Conservation (phyloP, 2,113 vertebrate genomes). For the Ramphastos sulfuratus region DNA sequence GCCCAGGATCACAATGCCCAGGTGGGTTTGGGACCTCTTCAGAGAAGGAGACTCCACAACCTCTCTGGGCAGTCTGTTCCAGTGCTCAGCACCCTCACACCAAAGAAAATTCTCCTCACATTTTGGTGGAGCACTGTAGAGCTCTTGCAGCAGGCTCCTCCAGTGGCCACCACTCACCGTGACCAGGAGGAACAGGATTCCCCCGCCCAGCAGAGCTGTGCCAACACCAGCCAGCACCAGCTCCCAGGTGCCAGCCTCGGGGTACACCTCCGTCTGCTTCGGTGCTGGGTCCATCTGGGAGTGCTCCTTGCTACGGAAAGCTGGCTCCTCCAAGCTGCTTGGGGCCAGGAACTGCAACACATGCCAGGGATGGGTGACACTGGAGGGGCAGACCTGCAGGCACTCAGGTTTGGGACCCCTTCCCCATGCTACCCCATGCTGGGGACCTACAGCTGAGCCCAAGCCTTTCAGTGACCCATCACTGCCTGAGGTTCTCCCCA, state of each 20-base stretch:
- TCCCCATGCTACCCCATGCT: accelerated
- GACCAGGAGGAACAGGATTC: conserved; percentile 79
- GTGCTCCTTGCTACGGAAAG: neutral
- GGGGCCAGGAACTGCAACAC: conserved; percentile 65
- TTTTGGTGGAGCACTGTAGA: neutral
- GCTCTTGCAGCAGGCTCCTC: neutral
- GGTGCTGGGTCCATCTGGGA: neutral
- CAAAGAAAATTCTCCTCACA: too few relatives aligned
- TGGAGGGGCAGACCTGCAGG: neutral
- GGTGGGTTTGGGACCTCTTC: too few relatives aligned
- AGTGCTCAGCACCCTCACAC: too few relatives aligned
- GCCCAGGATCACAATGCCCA: too few relatives aligned
- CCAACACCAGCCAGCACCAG: conserved; percentile 70
- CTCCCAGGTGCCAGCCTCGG: conserved; percentile 74
- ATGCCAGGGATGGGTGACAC: neutral
- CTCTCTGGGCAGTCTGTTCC: too few relatives aligned
- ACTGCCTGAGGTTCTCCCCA: accelerated
- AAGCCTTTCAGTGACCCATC: neutral
- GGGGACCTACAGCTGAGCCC: neutral
- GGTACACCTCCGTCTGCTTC: conserved; percentile 37
- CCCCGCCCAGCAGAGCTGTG: conserved; percentile 84
- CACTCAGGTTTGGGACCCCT: neutral
- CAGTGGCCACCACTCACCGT: conserved; percentile 50
- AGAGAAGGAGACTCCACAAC: too few relatives aligned
- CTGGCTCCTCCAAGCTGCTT: neutral